phyloP scores from a whole-genome alignment of 2,888 invertebrate genomes.

The Lithophane semibrunnea region DNA sequence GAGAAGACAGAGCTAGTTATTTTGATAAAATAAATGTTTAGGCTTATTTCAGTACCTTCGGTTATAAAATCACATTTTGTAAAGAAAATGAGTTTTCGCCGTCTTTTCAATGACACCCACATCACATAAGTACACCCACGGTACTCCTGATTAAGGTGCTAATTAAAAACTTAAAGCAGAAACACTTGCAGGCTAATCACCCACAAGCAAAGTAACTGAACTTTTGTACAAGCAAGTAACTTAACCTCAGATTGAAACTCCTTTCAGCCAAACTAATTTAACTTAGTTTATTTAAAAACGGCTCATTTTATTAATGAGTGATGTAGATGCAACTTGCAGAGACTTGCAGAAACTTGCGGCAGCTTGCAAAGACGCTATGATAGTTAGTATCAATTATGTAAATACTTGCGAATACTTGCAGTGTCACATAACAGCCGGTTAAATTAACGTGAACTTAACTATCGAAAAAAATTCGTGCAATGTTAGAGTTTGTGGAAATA shows the following conservation, averaged over 20 bases:
- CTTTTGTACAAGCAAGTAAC: neutral
- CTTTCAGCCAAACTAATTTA: slow-evolving; percentile 37
- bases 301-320: slow-evolving; percentile 1
- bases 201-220: neutral
- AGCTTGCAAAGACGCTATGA: slow-evolving; percentile 32
- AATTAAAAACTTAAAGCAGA: neutral
- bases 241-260: slow-evolving; percentile 1
- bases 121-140: neutral
- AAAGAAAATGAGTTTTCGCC: neutral
- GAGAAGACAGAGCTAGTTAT: neutral
- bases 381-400: slow-evolving; percentile 55
- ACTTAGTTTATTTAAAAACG: slow-evolving; percentile 29
- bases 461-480: slow-evolving; percentile 2
- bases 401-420: slow-evolving; percentile 40
- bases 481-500: neutral
- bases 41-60: neutral
- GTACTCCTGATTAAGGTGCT: neutral
- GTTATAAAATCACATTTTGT: neutral
- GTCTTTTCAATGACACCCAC: neutral
- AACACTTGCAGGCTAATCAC: neutral
- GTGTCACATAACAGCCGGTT: slow-evolving; percentile 41
- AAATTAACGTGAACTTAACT: slow-evolving; percentile 26
- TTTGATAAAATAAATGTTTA: neutral
- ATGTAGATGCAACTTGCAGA: slow-evolving; percentile 5
- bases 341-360: slow-evolving; percentile 9